phyloP scores from a whole-genome alignment of 2,113 vertebrate species.

The Rhodinocichla rosea region DNA sequence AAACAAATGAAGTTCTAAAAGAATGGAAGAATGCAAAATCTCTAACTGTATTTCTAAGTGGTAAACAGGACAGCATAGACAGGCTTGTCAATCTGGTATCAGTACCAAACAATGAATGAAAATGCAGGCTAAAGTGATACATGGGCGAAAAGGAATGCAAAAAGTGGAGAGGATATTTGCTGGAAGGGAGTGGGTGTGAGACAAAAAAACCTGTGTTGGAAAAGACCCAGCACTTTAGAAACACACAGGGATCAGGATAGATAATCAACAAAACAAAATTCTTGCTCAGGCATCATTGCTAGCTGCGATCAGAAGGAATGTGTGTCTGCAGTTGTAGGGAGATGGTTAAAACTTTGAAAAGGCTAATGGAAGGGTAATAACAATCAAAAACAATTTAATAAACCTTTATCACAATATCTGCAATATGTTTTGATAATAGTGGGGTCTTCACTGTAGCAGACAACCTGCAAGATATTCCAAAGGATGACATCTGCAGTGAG shows the following conservation, averaged over 20 bases:
- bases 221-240: background rate
- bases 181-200: background rate
- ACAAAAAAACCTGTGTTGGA: background rate
- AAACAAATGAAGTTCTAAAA: constrained; percentile 30
- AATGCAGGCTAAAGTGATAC: background rate
- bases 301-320: background rate
- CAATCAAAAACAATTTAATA: background rate
- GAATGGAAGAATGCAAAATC: constrained; percentile 14
- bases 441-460: background rate
- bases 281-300: background rate
- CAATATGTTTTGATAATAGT: background rate
- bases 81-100: background rate
- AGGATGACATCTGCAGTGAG: background rate
- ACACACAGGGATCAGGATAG: background rate
- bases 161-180: background rate
- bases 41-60: background rate
- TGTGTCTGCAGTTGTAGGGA: background rate
- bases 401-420: background rate
- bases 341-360: background rate
- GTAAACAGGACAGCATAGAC: background rate
- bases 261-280: background rate
- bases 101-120: background rate
- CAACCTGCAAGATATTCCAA: background rate
- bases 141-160: background rate
- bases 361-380: background rate